Conservation (phyloP, 2,113 vertebrate genomes). For the Macroglossus sobrinus region DNA sequence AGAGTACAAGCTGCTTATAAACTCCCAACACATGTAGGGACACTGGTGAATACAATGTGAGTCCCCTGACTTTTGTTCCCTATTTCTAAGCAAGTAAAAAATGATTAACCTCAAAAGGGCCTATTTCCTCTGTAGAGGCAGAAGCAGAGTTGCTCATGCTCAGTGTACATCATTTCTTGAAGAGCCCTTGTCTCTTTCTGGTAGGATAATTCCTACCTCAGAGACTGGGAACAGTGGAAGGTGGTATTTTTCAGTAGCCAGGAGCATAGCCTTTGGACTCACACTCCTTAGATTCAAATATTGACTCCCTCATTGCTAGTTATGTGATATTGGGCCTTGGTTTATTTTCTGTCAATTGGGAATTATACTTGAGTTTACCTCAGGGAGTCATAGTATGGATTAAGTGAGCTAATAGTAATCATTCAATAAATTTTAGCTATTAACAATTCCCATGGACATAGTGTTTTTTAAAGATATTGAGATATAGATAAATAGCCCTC, state of each 20-base stretch:
- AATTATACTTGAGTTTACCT: neutral
- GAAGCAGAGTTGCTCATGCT: neutral
- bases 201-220: neutral
- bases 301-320: neutral
- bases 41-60: neutral
- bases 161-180: neutral
- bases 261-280: neutral
- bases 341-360: neutral
- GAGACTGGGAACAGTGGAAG: neutral
- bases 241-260: neutral
- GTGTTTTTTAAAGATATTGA: neutral
- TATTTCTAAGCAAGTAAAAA: neutral
- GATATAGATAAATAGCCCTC: neutral
- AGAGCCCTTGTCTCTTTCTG: neutral
- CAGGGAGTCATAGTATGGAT: neutral
- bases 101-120: neutral
- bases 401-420: conserved; percentile 20
- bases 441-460: neutral
- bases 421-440: conserved; percentile 11
- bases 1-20: neutral
- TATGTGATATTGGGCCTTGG: neutral
- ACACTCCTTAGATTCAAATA: neutral
- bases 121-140: neutral
- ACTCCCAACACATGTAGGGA: neutral
- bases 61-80: neutral